Evolutionary conservation across 2,888 invertebrate genomes (phyloP).

Genomic region (Eucera pruinosa): DNA sequence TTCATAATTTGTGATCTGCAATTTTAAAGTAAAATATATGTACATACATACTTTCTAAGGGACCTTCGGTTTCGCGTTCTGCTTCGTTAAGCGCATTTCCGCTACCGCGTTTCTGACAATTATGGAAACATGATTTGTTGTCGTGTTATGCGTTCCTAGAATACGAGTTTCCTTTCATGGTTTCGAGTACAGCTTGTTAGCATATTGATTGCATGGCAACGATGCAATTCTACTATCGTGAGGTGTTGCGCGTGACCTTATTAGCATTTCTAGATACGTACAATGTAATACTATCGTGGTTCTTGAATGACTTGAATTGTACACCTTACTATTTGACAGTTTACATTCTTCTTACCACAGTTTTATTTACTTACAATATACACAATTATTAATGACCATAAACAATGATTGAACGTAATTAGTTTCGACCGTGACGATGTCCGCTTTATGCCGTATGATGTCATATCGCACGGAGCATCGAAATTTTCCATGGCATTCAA

Average conservation of each 20-base stretch:
- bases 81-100: conserved; percentile 15
- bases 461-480: conserved; percentile 24
- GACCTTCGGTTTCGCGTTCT: background rate
- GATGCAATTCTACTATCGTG: background rate
- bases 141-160: background rate
- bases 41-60: no score
- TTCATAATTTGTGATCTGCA: no score
- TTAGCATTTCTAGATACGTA: background rate
- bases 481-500: conserved; percentile 61
- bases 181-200: background rate
- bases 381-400: background rate
- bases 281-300: background rate
- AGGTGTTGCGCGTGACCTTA: background rate
- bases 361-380: conserved; percentile 9
- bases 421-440: background rate
- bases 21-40: background rate
- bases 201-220: background rate
- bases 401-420: background rate
- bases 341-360: background rate
- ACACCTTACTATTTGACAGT: background rate
- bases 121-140: background rate
- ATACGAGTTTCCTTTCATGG: background rate
- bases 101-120: background rate
- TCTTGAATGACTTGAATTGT: no score
- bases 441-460: conserved; percentile 2